Evolutionary conservation across 2,888 invertebrate genomes (phyloP), one percentile per base, ranked within the genome.

Genomic region (Drosophila tripunctata): DNA sequence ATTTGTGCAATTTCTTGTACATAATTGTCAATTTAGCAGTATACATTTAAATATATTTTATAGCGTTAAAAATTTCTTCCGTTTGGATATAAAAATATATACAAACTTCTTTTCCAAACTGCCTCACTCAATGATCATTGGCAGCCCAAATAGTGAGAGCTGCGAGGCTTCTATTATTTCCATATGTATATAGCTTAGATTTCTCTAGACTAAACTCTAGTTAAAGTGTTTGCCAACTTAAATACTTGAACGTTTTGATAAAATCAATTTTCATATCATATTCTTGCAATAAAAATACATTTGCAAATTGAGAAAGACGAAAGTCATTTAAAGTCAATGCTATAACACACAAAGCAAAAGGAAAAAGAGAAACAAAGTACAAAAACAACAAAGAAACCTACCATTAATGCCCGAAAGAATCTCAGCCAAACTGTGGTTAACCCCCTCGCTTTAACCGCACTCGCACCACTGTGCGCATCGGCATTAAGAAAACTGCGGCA

Each of bases 271-370:
- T 19, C 55, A 8, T 44, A 21, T 21, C 21, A n/a, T 38, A 33
- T 44, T 30, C 21, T 43, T n/a, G 47, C 57, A 50, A 56, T 40
- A 30, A 64, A 64, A 44, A 30, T 52, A 43, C 52, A 54, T 68
- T 67, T 55, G 51, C 58, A 47, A 72, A 72, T 62, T 58, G 71
- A 43, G 67, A 43, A 63, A 62, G 67, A 67, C 54, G 67, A 72
- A 71, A 72, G 67, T 67, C 72, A 72, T 72, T 72, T 67, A 63
- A 72, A 67, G 58, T 72, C 55, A 35, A 50, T 35, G 30, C 19
- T 33, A 10, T 21, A 38, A 51, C 44, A 69, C 17, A 27, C 38
- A 17, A 21, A 33, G 19, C 21, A 31, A 22, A 33, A 21, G 10
- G 10, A 27, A 67, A 10, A 27, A 27, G 10, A 27, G 27, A 5